These are phyloP conservation scores for Nicator chloris DNA, from an alignment of 2,113 vertebrate species.

Conservation along the genomic window DNA sequence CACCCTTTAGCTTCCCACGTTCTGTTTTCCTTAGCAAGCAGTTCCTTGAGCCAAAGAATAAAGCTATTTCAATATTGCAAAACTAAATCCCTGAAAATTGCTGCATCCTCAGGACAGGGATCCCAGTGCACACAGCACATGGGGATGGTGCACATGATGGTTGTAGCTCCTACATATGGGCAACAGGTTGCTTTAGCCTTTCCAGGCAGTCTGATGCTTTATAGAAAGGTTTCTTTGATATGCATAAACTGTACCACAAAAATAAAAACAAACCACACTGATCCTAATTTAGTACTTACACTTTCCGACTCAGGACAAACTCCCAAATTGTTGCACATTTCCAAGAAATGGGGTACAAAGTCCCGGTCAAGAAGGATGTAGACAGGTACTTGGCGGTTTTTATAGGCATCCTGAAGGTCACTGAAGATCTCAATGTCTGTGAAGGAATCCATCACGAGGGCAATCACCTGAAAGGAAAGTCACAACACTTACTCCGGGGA, in stretches of 20 bases:
- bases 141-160: accelerated
- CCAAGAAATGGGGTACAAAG: constrained; percentile 81
- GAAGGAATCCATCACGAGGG: constrained; percentile 93
- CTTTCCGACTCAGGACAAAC: constrained; percentile 84
- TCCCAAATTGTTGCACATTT: constrained; percentile 87
- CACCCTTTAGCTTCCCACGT: neutral
- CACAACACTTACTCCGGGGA: neutral
- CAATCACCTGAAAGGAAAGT: constrained; percentile 82
- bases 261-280: neutral
- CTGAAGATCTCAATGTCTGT: constrained; percentile 93
- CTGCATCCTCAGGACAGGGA: neutral
- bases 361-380: constrained; percentile 93
- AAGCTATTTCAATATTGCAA: neutral
- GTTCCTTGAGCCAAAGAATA: neutral
- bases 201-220: neutral
- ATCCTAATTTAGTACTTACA: constrained; percentile 63
- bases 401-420: constrained; percentile 89
- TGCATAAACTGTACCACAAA: neutral
- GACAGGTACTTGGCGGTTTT: constrained; percentile 80
- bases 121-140: neutral
- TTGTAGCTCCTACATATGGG: neutral
- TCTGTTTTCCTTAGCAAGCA: neutral
- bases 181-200: neutral
- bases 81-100: neutral
- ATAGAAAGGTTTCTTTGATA: neutral